Conservation (phyloP, 2,113 vertebrate species). For the Otis tarda region DNA sequence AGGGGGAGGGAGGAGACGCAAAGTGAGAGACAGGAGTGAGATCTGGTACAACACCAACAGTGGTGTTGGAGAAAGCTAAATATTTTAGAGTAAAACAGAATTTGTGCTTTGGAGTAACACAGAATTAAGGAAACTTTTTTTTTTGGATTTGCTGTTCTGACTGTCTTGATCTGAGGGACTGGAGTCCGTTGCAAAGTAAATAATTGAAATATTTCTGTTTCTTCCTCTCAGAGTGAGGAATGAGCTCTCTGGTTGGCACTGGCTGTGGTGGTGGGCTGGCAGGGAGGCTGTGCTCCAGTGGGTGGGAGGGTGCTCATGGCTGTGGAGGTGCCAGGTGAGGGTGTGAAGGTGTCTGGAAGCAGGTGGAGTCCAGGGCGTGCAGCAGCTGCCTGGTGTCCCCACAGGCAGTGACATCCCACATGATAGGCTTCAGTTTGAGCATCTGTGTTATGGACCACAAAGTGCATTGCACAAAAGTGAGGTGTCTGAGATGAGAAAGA, state of each 20-base stretch:
- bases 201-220: neutral
- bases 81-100: neutral
- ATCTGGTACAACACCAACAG: neutral
- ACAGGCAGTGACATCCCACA: neutral
- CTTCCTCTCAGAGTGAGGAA: neutral
- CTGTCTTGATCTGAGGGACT: neutral
- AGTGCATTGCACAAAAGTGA: neutral
- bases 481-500: neutral
- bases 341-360: neutral
- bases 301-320: accelerated
- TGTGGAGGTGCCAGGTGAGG: neutral
- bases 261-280: neutral
- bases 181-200: neutral
- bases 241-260: neutral
- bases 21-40: conserved; percentile 14
- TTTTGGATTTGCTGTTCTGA: neutral
- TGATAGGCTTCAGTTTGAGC: neutral
- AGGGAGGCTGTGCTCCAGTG: neutral
- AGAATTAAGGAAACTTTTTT: neutral
- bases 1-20: conserved; percentile 5
- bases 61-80: neutral
- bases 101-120: neutral
- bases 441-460: neutral
- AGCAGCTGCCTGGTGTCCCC: neutral
- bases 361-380: neutral